These are phyloP conservation scores for Mormyrus lacerda DNA, from an alignment of 2,113 vertebrate genomes.

Conservation along the genomic window DNA sequence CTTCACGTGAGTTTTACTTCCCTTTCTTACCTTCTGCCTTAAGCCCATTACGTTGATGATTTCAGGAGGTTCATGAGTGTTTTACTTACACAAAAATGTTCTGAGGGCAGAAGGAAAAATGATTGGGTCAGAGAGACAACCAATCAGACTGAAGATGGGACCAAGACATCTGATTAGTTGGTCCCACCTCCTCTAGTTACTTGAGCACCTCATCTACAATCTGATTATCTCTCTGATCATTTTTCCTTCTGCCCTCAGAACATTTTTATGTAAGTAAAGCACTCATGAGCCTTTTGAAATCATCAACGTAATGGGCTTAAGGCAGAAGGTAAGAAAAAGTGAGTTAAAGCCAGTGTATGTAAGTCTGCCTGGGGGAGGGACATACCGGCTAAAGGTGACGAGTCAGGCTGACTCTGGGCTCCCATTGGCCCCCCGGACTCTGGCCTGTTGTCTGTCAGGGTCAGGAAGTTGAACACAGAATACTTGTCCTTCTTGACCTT, in stretches of 20 bases:
- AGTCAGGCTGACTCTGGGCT: conserved; percentile 15
- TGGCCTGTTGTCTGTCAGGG: conserved; percentile 55
- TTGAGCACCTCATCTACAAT: too few relatives aligned
- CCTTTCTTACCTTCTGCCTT: not conserved
- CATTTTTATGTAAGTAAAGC: too few relatives aligned
- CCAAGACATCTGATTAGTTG: too few relatives aligned
- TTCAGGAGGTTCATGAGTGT: too few relatives aligned
- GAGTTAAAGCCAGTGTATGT: not conserved
- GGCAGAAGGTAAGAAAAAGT: not conserved
- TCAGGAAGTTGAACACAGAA: conserved; percentile 93
- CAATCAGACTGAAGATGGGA: too few relatives aligned
- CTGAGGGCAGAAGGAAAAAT: too few relatives aligned
- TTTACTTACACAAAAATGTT: too few relatives aligned
- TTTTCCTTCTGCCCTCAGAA: too few relatives aligned
- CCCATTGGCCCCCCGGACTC: conserved; percentile 28
- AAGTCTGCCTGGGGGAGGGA: not conserved
- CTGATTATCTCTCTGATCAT: too few relatives aligned
- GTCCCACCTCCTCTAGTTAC: too few relatives aligned
- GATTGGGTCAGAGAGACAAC: too few relatives aligned
- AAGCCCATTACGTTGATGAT: not conserved
- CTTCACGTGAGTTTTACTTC: not conserved
- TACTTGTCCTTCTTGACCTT: conserved; percentile 93
- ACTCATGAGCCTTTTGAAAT: not conserved
- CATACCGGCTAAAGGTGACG: conserved; percentile 13
- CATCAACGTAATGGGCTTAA: not conserved